Conservation (phyloP, 64 coral and sea anemone genomes). For the Pachyseris speciosa region DNA sequence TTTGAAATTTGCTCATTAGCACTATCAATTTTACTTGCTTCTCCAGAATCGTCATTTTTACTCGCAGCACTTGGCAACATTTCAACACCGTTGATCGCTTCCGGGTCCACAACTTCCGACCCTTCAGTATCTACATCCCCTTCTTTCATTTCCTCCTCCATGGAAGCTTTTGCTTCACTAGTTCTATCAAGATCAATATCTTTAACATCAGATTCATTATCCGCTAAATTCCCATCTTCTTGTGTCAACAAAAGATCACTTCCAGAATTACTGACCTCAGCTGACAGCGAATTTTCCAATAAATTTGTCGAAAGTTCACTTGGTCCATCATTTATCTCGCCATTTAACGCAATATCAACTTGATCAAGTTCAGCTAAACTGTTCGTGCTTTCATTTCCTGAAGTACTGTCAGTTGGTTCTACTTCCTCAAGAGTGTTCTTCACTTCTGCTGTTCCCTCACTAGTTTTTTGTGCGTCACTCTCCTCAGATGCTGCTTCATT, state of each 20-base stretch:
- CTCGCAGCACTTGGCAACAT: not conserved
- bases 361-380: constrained; percentile 8
- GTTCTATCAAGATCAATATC: not conserved
- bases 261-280: not conserved
- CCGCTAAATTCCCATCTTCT: constrained; percentile 12
- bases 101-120: not conserved
- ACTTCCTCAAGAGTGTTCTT: not conserved
- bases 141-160: not conserved
- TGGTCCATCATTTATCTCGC: not conserved
- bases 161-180: not conserved
- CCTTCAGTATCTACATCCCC: not conserved
- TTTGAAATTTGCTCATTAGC: not conserved
- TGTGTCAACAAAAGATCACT: not conserved
- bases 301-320: not conserved
- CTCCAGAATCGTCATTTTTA: not conserved
- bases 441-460: not conserved
- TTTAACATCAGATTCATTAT: constrained; percentile 26
- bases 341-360: constrained; percentile 2
- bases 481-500: not conserved
- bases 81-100: constrained; percentile 22
- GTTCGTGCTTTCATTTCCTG: not conserved
- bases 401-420: not conserved
- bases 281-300: not conserved
- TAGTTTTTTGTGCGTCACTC: not conserved
- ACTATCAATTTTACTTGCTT: not conserved